A percentile compares a stretch with the other conserved stretches of the same genome.
Conservation (phyloP, 2,888 invertebrate genomes). For the Pammene fasciana region DNA sequence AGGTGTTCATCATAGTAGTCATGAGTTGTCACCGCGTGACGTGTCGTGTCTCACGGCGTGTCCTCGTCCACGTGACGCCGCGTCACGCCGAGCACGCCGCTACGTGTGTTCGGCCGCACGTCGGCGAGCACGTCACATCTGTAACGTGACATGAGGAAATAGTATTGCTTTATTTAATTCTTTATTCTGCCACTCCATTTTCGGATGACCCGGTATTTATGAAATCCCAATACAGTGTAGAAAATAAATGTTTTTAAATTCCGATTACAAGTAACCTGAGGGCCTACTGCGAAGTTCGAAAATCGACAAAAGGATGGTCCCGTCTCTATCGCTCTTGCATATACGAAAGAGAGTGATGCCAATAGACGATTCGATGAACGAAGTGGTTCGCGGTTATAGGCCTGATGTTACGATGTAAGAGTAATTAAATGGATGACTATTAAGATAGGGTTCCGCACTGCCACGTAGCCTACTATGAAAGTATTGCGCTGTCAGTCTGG, state of each 20-base stretch:
- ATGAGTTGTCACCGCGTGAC: neutral
- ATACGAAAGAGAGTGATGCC: no score
- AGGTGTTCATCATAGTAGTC: neutral
- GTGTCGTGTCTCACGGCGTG: neutral
- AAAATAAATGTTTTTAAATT: constrained; percentile 4
- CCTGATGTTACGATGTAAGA: no score
- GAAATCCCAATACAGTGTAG: constrained; percentile 12
- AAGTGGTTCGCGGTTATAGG: no score
- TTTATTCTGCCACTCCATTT: constrained; percentile 52
- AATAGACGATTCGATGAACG: no score
- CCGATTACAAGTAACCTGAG: neutral
- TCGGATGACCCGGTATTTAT: constrained; percentile 45
- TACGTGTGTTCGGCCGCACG: constrained; percentile 48
- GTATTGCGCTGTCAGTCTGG: no score
- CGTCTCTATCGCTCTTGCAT: no score
- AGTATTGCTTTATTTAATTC: constrained; percentile 75
- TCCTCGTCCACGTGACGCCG: constrained; percentile 1
- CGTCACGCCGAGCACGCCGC: constrained; percentile 18
- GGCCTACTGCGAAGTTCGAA: no score
- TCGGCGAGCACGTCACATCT: constrained; percentile 63
- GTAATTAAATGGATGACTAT: no score
- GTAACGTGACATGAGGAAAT: constrained; percentile 71
- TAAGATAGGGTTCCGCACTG: no score
- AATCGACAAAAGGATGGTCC: no score
- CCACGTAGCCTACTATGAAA: no score